Evolutionary conservation across 1,140 invertebrate species (phyloP), one percentile per base, ranked within the genome.

Genomic region (Choristoneura fumiferana): DNA sequence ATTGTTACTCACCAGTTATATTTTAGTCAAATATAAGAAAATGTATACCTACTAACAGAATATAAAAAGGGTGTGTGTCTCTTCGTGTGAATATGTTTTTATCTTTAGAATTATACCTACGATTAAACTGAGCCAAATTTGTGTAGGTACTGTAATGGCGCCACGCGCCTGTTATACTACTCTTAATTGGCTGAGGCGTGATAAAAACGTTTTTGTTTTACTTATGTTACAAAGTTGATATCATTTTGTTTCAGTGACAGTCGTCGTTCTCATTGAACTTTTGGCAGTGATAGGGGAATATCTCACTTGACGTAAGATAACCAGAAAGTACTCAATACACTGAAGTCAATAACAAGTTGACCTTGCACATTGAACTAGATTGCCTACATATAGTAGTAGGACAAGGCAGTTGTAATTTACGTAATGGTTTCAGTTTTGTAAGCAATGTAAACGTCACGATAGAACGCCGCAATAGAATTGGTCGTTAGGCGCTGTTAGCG

Each of bases 341-440:
- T n/a, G 12, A 49, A 49, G 22, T 49, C 43, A 49, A 49, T 49
- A 49, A 33, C 43, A 49, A 33, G 18, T 29, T 49, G 43, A 49
- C 43, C 43, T 49, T 49, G 43, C 43, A 22, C 43, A 17, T 49
- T 49, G 43, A 49, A 49, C 43, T 49, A 49, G 43, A 49, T 49
- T 49, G 43, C 10, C 43, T 12, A 18, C 43, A 49, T 49, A 18
- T 49, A 49, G 17, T 49, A 49, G 17, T 33, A 18, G 43, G 43
- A 49, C 43, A 49, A 49, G 43, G 43, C 22, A 17, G 10, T 29
- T 29, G 22, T 49, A 49, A 18, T 49, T 49, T 49, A 49, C 43
- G 43, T 49, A 49, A 49, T 17, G 2, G 18, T 33, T 49, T 49
- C 43, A 49, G 43, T 49, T 29, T 29, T 49, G 18, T 49, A 49